Conservation (phyloP, 2,113 vertebrate genomes). For the Geothlypis trichas region DNA sequence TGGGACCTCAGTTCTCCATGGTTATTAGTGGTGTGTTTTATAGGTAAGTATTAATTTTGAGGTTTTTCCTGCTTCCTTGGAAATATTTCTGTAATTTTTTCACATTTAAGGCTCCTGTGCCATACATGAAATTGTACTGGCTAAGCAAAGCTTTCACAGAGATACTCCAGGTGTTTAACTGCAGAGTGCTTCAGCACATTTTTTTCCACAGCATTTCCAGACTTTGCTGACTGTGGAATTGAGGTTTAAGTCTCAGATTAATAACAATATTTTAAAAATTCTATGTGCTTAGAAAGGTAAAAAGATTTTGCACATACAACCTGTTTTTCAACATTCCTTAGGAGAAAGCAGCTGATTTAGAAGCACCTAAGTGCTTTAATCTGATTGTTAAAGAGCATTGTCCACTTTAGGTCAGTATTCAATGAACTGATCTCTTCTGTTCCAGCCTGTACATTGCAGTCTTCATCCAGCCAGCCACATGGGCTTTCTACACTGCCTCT, state of each 20-base stretch:
- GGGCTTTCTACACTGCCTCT: conserved; percentile 95
- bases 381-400: neutral
- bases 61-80: neutral
- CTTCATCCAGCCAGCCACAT: conserved; percentile 92
- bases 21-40: conserved; percentile 91
- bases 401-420: neutral
- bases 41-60: conserved; percentile 78
- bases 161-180: neutral
- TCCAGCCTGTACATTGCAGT: conserved; percentile 92
- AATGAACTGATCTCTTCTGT: conserved; percentile 65
- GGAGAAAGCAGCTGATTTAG: neutral
- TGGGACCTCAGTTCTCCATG: conserved; percentile 92
- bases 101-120: neutral
- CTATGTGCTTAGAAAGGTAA: neutral
- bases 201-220: neutral
- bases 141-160: neutral
- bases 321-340: neutral
- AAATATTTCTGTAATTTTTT: neutral
- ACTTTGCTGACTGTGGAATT: neutral
- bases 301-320: neutral
- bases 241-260: neutral
- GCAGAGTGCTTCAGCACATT: neutral
- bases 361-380: neutral
- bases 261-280: neutral
- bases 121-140: neutral